Conservation (phyloP, 2,797 vertebrate genomes). For the Streptopelia turtur region DNA sequence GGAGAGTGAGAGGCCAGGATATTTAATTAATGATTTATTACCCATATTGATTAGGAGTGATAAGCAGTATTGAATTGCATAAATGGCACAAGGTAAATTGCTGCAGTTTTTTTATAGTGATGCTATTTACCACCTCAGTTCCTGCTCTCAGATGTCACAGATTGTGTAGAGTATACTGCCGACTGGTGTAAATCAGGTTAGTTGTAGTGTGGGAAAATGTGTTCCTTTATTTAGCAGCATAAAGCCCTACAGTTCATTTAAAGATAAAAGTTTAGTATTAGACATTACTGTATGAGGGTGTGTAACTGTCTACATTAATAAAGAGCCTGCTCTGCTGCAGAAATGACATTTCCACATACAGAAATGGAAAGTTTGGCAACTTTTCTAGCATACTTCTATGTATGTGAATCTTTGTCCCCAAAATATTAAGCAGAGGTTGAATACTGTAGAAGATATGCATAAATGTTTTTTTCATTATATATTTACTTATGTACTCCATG, state of each 20-base stretch:
- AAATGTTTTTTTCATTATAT: not conserved
- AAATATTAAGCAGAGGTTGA: not conserved
- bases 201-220: slow-evolving; percentile 16
- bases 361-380: not conserved
- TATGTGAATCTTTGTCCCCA: not conserved
- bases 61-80: not conserved
- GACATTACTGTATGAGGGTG: not conserved
- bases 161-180: slow-evolving; percentile 10
- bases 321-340: not conserved
- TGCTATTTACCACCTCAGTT: slow-evolving; percentile 29
- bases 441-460: not conserved
- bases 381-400: not conserved
- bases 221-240: slow-evolving; percentile 33
- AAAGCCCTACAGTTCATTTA: not conserved
- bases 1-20: not conserved
- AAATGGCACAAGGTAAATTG: slow-evolving; percentile 1
- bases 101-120: slow-evolving; percentile 6
- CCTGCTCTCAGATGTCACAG: slow-evolving; percentile 22
- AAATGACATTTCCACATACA: slow-evolving; percentile 21
- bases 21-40: not conserved
- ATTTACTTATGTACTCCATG: not conserved
- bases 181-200: slow-evolving; percentile 25
- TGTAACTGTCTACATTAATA: not conserved
- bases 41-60: not conserved
- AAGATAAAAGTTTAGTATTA: slow-evolving; percentile 5